phyloP scores from a whole-genome alignment of 2,113 vertebrate genomes.

The Datnioides undecimradiatus region DNA sequence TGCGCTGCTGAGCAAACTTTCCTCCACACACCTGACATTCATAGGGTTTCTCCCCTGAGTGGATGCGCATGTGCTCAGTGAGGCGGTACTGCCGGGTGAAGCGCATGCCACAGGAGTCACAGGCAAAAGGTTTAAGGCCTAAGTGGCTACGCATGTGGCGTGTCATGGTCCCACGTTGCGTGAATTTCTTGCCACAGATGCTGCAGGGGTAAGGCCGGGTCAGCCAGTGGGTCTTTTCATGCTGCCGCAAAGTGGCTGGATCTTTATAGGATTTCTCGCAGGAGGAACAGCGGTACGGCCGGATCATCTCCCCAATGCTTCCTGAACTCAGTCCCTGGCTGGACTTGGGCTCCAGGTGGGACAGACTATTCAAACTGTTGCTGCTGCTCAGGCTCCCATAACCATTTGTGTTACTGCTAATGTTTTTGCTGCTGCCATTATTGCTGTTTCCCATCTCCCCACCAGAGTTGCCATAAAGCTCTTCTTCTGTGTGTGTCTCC shows the following conservation, averaged over 20 bases:
- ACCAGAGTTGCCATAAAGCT: slow-evolving; percentile 88
- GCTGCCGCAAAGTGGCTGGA: slow-evolving; percentile 96
- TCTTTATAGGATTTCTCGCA: slow-evolving; percentile 99
- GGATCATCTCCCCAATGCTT: slow-evolving; percentile 89
- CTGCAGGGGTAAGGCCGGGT: slow-evolving; percentile 98
- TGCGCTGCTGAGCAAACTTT: slow-evolving; percentile 99
- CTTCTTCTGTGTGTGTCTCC: slow-evolving; percentile 97
- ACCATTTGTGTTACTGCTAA: slow-evolving; percentile 73
- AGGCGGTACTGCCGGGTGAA: slow-evolving; percentile 99
- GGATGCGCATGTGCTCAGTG: slow-evolving; percentile 99
- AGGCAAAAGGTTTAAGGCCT: slow-evolving; percentile 98
- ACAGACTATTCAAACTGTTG: slow-evolving; percentile 71
- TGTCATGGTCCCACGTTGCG: slow-evolving; percentile 99
- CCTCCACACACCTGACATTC: slow-evolving; percentile 98
- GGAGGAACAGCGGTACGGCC: slow-evolving; percentile 94
- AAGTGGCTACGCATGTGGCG: slow-evolving; percentile 99
- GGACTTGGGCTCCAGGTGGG: slow-evolving; percentile 88
- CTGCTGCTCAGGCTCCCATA: slow-evolving; percentile 70
- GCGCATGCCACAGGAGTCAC: slow-evolving; percentile 98
- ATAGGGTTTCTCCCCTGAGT: slow-evolving; percentile 98
- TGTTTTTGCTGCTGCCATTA: slow-evolving; percentile 72
- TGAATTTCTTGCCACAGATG: slow-evolving; percentile 99
- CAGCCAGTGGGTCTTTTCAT: slow-evolving; percentile 99
- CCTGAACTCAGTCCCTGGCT: slow-evolving; percentile 81
- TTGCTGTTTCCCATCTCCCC: slow-evolving; percentile 83